Percentiles rank a stretch among this genome's conserved stretches.
Conservation (phyloP, 2,113 vertebrate species). For the Harpagus bidentatus region DNA sequence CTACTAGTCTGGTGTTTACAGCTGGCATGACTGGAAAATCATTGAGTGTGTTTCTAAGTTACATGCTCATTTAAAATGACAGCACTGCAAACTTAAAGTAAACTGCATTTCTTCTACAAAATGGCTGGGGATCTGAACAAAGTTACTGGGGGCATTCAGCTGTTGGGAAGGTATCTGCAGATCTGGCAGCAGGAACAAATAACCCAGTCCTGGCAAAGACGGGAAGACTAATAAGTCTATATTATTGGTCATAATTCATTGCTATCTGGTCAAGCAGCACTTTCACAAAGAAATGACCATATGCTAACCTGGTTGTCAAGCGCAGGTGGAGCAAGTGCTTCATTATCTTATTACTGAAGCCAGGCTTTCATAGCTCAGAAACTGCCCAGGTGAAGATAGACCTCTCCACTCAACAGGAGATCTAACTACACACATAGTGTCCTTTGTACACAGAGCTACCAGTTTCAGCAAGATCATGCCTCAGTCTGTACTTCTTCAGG, state of each 20-base stretch:
- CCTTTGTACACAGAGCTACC: not conserved
- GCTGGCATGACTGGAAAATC: not conserved
- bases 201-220: not conserved
- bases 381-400: not conserved
- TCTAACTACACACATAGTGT: too few species aligned
- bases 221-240: not conserved
- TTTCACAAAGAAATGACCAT: not conserved
- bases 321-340: not conserved
- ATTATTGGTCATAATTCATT: not conserved
- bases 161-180: not conserved
- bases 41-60: not conserved
- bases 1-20: not conserved
- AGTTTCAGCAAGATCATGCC: not conserved
- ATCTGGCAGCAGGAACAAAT: not conserved
- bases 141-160: not conserved
- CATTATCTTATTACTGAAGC: not conserved
- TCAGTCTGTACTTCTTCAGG: not conserved
- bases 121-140: not conserved
- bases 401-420: not conserved
- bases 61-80: not conserved
- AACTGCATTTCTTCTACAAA: not conserved
- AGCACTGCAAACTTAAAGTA: not conserved
- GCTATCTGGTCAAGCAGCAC: not conserved
- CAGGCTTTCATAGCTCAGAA: not conserved
- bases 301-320: not conserved